phyloP scores from a whole-genome alignment of 2,797 vertebrate genomes.

The Gouania willdenowi region DNA sequence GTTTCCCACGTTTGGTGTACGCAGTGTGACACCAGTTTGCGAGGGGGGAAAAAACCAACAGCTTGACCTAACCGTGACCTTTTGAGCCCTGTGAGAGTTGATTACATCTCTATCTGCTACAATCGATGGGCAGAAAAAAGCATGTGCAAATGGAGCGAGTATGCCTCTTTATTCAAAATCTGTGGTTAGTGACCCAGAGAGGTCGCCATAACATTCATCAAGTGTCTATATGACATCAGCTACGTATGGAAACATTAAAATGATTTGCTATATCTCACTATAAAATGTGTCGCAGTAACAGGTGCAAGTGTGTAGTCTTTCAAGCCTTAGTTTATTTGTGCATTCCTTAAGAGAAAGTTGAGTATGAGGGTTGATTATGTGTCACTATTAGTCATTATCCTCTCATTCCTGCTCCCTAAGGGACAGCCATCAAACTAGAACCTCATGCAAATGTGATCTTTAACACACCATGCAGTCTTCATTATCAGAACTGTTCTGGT shows the following conservation, averaged over 20 bases:
- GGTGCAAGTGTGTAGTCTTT: not conserved
- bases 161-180: too few species aligned
- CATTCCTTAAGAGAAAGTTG: not conserved
- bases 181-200: too few species aligned
- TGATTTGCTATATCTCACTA: too few species aligned
- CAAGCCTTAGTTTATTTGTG: too few species aligned
- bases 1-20: too few species aligned
- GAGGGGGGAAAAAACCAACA: too few species aligned
- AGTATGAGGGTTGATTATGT: conserved; percentile 1
- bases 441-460: conserved; percentile 73
- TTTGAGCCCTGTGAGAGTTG: conserved; percentile 48
- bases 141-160: too few species aligned
- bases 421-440: conserved; percentile 37
- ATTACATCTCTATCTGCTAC: conserved; percentile 37
- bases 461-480: conserved; percentile 57
- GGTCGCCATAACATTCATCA: too few species aligned
- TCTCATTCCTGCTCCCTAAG: conserved; percentile 9
- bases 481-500: conserved; percentile 45
- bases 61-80: conserved; percentile 46
- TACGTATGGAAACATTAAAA: too few species aligned
- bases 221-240: too few species aligned
- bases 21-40: too few species aligned
- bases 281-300: not conserved
- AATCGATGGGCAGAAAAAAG: too few species aligned
- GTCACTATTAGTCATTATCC: conserved; percentile 18